A percentile compares a stretch with the other conserved stretches of the same genome.
These are phyloP conservation scores for Phalera bucephala DNA, from an alignment of 2,888 invertebrate genomes.

Conservation along the genomic window DNA sequence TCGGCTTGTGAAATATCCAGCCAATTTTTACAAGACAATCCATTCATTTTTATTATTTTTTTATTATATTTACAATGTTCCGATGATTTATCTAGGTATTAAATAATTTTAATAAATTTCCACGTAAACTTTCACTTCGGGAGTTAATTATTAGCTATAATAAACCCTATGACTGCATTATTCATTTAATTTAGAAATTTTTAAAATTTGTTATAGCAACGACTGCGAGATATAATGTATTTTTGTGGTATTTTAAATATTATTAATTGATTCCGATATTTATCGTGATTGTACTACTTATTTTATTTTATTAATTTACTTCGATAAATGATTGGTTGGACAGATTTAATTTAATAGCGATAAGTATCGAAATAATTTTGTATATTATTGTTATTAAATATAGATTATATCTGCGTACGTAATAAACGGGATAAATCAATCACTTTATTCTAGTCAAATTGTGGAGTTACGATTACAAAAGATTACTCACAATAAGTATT, in stretches of 20 bases:
- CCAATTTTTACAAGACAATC: slow-evolving; percentile 63
- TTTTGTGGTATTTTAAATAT: slow-evolving; percentile 31
- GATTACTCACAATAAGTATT: slow-evolving; percentile 7
- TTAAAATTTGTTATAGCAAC: slow-evolving; percentile 6
- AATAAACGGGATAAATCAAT: slow-evolving; percentile 47
- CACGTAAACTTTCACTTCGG: slow-evolving; percentile 31
- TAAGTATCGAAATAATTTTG: slow-evolving; percentile 28
- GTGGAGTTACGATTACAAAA: not conserved
- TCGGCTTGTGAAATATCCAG: slow-evolving; percentile 64
- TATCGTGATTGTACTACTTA: not conserved
- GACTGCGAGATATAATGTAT: slow-evolving; percentile 26
- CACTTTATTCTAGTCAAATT: slow-evolving; percentile 1
- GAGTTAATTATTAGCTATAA: slow-evolving; percentile 34
- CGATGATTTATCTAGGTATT: slow-evolving; percentile 1
- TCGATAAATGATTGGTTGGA: too few species aligned
- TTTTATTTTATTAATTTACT: slow-evolving; percentile 4
- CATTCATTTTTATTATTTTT: not conserved
- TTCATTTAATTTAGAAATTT: slow-evolving; percentile 33
- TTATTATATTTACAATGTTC: slow-evolving; percentile 5
- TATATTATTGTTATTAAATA: slow-evolving; percentile 44
- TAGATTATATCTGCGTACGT: slow-evolving; percentile 10
- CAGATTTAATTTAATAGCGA: too few species aligned
- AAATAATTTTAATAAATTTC: slow-evolving; percentile 13
- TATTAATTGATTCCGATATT: slow-evolving; percentile 2
- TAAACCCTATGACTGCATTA: slow-evolving; percentile 48